phyloP scores from a whole-genome alignment of 2,797 vertebrate genomes.

The Spinibarbus caldwelli region DNA sequence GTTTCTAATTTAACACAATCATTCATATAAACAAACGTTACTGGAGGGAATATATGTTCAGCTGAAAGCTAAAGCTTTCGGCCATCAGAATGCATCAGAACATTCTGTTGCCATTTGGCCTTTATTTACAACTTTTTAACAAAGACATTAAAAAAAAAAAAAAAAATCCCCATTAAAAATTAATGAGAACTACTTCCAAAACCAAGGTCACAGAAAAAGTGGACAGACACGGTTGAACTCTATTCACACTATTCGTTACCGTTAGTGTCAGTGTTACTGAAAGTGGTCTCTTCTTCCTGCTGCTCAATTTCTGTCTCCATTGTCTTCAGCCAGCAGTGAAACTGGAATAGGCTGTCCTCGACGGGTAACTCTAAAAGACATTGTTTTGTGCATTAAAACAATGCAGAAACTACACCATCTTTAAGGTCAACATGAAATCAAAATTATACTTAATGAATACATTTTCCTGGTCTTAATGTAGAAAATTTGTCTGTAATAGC shows the following conservation, averaged over 20 bases:
- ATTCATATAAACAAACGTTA: background rate
- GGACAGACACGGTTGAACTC: background rate
- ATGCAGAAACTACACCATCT: background rate
- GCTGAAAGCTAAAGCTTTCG: background rate
- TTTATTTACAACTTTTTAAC: background rate
- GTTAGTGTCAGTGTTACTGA: conserved; percentile 95
- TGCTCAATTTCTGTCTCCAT: conserved; percentile 97
- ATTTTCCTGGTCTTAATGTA: background rate
- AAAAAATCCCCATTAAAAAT: background rate
- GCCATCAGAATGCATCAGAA: background rate
- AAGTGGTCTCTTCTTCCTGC: conserved; percentile 88
- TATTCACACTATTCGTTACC: conserved; percentile 85
- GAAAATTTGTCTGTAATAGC: background rate
- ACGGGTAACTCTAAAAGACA: conserved; percentile 48
- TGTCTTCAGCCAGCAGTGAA: conserved; percentile 74
- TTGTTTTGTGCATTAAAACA: background rate
- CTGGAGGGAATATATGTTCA: background rate
- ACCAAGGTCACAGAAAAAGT: background rate
- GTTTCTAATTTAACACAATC: background rate
- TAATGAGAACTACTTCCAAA: background rate
- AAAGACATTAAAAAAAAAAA: background rate
- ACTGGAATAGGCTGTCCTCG: conserved; percentile 72
- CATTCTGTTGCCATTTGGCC: background rate
- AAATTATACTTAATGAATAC: background rate
- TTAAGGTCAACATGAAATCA: background rate